These are phyloP conservation scores for Drosophila kepulauana DNA, from an alignment of 1,140 invertebrate genomes.

Conservation along the genomic window DNA sequence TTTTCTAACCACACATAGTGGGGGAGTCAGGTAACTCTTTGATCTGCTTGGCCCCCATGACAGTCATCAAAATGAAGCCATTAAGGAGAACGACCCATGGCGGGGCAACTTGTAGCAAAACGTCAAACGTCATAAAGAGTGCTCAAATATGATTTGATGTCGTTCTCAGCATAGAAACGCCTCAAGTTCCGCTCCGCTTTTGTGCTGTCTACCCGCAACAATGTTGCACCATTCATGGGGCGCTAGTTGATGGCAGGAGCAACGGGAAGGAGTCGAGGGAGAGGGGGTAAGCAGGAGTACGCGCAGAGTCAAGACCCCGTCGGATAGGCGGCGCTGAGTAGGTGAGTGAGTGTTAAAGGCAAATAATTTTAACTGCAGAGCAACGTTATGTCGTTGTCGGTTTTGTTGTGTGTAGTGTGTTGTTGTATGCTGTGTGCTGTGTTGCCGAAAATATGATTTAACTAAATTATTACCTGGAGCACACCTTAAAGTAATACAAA, in stretches of 20 bases:
- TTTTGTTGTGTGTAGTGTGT: conserved; percentile 12
- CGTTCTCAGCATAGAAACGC: conserved; percentile 41
- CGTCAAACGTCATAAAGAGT: conserved; percentile 45
- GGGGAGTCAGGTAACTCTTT: background rate
- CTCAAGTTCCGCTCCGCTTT: conserved; percentile 23
- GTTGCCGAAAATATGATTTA: conserved; percentile 81
- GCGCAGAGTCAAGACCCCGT: conserved; percentile 45
- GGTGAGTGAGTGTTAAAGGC: conserved; percentile 79
- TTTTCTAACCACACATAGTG: background rate
- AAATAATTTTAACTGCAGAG: conserved; percentile 70
- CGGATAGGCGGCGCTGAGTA: conserved; percentile 73
- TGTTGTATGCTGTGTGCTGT: conserved; percentile 46
- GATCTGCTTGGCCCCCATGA: conserved; percentile 3
- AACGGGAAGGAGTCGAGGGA: background rate
- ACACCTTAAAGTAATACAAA: conserved; percentile 85
- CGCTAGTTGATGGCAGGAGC: background rate
- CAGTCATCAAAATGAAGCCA: conserved; percentile 45
- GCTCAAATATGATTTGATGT: conserved; percentile 52
- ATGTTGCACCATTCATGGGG: conserved; percentile 26
- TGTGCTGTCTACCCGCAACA: conserved; percentile 16
- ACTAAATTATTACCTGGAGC: conserved; percentile 84
- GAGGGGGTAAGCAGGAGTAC: background rate
- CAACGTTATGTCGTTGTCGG: conserved; percentile 27
- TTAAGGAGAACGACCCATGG: conserved; percentile 32
- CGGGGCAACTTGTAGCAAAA: conserved; percentile 22